These are phyloP conservation scores for Empidonax alnorum DNA, from an alignment of 2,113 vertebrate species.

Conservation along the genomic window DNA sequence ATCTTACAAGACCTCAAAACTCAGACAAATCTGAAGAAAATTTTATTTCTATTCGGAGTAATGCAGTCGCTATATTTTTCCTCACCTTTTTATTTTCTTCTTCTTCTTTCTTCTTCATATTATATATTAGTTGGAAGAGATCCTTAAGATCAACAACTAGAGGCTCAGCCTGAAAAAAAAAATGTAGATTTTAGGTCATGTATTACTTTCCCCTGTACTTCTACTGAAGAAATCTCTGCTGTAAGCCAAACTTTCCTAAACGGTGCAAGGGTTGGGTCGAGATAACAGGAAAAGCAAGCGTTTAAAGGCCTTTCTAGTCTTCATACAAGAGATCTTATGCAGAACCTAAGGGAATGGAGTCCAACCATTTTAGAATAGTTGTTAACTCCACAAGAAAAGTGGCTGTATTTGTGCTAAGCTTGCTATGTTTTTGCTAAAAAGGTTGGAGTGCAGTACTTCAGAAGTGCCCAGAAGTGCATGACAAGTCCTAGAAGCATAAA, in stretches of 20 bases:
- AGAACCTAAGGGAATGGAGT: not conserved
- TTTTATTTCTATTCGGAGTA: not conserved
- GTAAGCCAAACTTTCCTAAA: not conserved
- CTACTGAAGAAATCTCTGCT: not conserved
- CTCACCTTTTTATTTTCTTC: slow-evolving; percentile 84
- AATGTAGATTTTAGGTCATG: not conserved
- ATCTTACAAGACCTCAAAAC: not conserved
- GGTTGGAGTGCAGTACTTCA: accelerated
- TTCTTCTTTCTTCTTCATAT: slow-evolving; percentile 89
- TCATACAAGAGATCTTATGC: not conserved
- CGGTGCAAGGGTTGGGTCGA: not conserved
- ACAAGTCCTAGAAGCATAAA: not conserved
- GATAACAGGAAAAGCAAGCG: not conserved
- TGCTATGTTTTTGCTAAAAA: not conserved
- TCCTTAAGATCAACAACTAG: slow-evolving; percentile 95
- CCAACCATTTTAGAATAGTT: not conserved
- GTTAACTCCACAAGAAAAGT: not conserved
- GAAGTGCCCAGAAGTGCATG: not conserved
- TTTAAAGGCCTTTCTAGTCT: not conserved
- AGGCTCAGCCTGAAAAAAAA: slow-evolving; percentile 85
- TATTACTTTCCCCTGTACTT: not conserved
- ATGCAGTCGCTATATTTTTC: not conserved
- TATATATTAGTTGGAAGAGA: slow-evolving; percentile 95
- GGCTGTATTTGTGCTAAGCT: not conserved
- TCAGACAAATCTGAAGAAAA: not conserved